Conservation (phyloP, 2,113 vertebrate genomes). For the Datnioides undecimradiatus region DNA sequence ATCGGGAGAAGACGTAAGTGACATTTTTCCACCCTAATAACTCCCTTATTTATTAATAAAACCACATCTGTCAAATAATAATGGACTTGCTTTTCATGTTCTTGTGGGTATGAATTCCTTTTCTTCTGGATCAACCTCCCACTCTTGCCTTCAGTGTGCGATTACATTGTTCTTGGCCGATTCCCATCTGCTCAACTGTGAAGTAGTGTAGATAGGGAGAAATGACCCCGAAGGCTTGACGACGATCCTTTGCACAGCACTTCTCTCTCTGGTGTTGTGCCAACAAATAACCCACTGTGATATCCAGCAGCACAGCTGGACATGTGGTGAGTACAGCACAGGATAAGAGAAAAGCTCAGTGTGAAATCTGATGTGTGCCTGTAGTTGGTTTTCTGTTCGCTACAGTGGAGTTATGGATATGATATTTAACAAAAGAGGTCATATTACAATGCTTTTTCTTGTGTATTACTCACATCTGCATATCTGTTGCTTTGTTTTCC, state of each 20-base stretch:
- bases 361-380: neutral
- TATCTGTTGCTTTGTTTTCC: too few relatives aligned
- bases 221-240: slow-evolving; percentile 46
- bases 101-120: neutral
- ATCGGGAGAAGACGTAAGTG: neutral
- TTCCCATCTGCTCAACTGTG: slow-evolving; percentile 12
- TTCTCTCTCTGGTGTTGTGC: slow-evolving; percentile 24
- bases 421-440: neutral
- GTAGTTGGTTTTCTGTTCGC: neutral
- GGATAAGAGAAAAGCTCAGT: slow-evolving; percentile 3
- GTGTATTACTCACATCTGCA: too few relatives aligned
- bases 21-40: neutral
- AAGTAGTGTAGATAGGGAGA: slow-evolving; percentile 21
- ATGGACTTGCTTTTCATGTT: neutral
- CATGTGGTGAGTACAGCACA: slow-evolving; percentile 13
- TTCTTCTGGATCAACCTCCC: slow-evolving; percentile 5
- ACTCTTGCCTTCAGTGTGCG: neutral
- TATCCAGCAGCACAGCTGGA: slow-evolving; percentile 23
- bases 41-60: neutral
- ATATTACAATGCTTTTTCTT: too few relatives aligned
- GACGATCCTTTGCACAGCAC: slow-evolving; percentile 9
- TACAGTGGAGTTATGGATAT: neutral
- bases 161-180: slow-evolving; percentile 43
- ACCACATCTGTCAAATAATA: neutral
- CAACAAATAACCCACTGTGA: slow-evolving; percentile 20